Base-by-base conservation (phyloP, 2,888 invertebrate genomes). In the Asteroscopus sphinx region DNA sequence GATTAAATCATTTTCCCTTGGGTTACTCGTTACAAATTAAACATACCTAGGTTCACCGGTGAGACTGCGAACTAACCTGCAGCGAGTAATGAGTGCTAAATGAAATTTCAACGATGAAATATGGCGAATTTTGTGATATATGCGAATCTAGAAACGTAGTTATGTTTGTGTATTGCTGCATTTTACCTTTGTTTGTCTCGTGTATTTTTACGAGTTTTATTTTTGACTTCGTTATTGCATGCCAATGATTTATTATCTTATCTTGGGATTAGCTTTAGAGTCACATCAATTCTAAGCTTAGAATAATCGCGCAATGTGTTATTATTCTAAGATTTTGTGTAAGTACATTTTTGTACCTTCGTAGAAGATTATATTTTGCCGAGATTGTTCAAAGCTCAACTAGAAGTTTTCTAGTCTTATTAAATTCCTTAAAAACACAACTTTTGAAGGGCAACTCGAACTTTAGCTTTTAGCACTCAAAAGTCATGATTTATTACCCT, bases 91-190 rank as follows among this genome's bases (percentile, higher is more conserved):
- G 70, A 69, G 68, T 73, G 79, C 77, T 80, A 81, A 83, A 82
- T 83, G 80, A 81, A 88, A 88, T 81, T 80, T 74, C 68, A 65
- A 76, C 75, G 69, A 80, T 87, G 87, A 89, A 86, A 83, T 88
- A 88, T 86, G 85, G 83, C 71, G 69, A 77, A 76, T 78, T 79
- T 76, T 77, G 81, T 87, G 86, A 68, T 70, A 49, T 61, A 28
- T 57, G 55, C 35, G 54, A 45, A 54, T 61, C 56, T 56, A 42
- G 69, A 60, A 53, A 48, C 33, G 37, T 37, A 0, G 39, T 54
- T 5, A 15, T 26, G 32, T 60, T 37, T 36, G 53, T 60, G 36
- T 59, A 32, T 41, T 28, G 40, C 41, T 45, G 37, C 28, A 39
- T 40, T 63, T 39, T 39, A 30, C 16, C 51, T 51, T 63, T 17